phyloP scores from a whole-genome alignment of 2,888 invertebrate species.

The Malthinus seriepunctatus region DNA sequence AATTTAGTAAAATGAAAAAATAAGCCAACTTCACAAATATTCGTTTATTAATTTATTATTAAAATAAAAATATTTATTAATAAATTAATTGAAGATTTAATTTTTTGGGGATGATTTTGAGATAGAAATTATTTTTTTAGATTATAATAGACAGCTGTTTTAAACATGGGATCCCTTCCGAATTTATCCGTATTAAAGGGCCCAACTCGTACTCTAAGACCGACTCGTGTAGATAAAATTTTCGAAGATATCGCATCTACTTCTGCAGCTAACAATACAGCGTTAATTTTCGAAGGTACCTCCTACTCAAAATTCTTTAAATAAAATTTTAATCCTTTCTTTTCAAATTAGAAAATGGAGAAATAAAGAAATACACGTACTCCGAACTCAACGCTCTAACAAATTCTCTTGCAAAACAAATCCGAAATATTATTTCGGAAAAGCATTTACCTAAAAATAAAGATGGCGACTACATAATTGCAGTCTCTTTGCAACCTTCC shows the following conservation, averaged over 20 bases:
- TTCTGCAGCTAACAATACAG: constrained; percentile 59
- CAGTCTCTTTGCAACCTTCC: constrained; percentile 79
- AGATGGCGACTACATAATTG: constrained; percentile 75
- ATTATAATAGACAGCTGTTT: neutral
- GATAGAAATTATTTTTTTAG: neutral
- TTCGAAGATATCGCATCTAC: constrained; percentile 62
- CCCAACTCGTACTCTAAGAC: constrained; percentile 57
- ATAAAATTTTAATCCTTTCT: neutral
- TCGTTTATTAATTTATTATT: too few relatives aligned
- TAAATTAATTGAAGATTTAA: too few relatives aligned
- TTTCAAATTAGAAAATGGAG: constrained; percentile 41
- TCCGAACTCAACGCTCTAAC: constrained; percentile 60
- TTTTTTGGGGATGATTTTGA: too few relatives aligned
- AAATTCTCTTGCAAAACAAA: constrained; percentile 62
- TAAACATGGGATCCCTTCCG: constrained; percentile 74
- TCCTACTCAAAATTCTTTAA: neutral
- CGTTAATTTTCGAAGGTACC: constrained; percentile 52
- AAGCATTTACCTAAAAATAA: constrained; percentile 57
- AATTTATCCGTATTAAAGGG: constrained; percentile 73
- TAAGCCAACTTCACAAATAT: too few relatives aligned
- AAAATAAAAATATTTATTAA: too few relatives aligned
- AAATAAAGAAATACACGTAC: constrained; percentile 53
- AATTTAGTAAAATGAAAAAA: too few relatives aligned
- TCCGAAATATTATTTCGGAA: constrained; percentile 54
- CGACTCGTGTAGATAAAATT: constrained; percentile 60